A percentile compares a stretch with the other conserved stretches of the same genome.
phyloP scores from a whole-genome alignment of 2,888 invertebrate species.

The Gnatocerus cornutus region DNA sequence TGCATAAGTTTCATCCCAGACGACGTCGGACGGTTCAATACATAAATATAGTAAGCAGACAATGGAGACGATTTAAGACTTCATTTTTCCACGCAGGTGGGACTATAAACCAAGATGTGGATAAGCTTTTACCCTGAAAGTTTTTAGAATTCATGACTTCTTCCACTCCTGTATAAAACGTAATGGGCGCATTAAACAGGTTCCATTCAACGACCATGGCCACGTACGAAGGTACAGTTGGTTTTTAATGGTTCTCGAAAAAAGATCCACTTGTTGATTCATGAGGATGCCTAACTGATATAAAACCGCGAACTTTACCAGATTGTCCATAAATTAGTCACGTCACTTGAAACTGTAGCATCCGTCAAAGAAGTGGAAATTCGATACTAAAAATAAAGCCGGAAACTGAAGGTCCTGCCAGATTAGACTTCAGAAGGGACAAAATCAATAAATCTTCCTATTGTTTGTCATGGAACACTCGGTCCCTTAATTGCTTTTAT shows the following conservation, averaged over 20 bases:
- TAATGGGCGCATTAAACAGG: constrained; percentile 25
- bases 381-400: constrained; percentile 1
- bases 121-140: constrained; percentile 13
- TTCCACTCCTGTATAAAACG: constrained; percentile 1
- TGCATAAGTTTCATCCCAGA: not conserved
- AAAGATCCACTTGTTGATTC: constrained; percentile 30
- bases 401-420: not conserved
- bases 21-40: not conserved
- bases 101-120: constrained; percentile 15
- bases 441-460: constrained; percentile 24
- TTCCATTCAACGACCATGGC: constrained; percentile 13
- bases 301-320: not conserved
- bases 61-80: constrained; percentile 12
- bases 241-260: constrained; percentile 15
- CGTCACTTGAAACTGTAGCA: not conserved
- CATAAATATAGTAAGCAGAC: not conserved
- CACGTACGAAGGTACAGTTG: constrained; percentile 8
- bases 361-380: not conserved
- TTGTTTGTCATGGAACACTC: constrained; percentile 12
- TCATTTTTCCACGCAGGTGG: constrained; percentile 20
- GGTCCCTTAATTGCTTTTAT: constrained; percentile 27
- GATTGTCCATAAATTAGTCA: constrained; percentile 3
- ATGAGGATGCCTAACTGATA: not conserved
- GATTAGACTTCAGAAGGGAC: constrained; percentile 4
- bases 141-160: constrained; percentile 10